These are phyloP conservation scores for Dynastes hyllus DNA, from an alignment of 2,888 invertebrate genomes.

Conservation along the genomic window DNA sequence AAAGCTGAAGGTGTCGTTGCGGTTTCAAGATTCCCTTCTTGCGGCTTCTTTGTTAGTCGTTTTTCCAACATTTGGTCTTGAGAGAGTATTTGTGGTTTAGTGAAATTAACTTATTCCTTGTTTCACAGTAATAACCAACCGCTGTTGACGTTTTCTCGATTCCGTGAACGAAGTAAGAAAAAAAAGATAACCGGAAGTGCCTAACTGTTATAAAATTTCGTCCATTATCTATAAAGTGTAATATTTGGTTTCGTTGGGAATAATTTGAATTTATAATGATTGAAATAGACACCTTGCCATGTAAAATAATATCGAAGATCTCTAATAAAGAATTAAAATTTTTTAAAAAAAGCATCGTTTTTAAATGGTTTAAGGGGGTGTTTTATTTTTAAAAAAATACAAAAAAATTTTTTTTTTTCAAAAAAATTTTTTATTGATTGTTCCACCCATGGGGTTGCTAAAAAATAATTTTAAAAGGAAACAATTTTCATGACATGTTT, in stretches of 20 bases:
- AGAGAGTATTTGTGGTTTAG: slow-evolving; percentile 26
- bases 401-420: too few relatives aligned
- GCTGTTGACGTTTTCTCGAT: neutral
- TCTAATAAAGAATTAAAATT: slow-evolving; percentile 1
- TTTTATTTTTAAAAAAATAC: too few relatives aligned
- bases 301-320: neutral
- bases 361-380: too few relatives aligned
- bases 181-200: slow-evolving; percentile 1
- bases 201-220: slow-evolving; percentile 16
- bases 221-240: neutral
- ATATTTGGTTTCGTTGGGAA: slow-evolving; percentile 13
- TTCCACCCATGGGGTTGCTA: too few relatives aligned
- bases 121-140: neutral
- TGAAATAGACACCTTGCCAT: neutral
- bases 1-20: slow-evolving; percentile 20
- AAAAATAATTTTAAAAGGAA: too few relatives aligned
- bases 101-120: slow-evolving; percentile 23
- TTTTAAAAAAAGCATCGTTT: neutral
- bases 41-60: slow-evolving; percentile 38
- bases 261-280: neutral
- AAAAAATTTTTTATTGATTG: too few relatives aligned
- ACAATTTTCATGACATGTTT: too few relatives aligned
- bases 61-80: slow-evolving; percentile 26
- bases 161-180: neutral
- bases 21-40: slow-evolving; percentile 36